Base-by-base conservation (phyloP, 1,140 invertebrate genomes). In the Whitmania pigra region DNA sequence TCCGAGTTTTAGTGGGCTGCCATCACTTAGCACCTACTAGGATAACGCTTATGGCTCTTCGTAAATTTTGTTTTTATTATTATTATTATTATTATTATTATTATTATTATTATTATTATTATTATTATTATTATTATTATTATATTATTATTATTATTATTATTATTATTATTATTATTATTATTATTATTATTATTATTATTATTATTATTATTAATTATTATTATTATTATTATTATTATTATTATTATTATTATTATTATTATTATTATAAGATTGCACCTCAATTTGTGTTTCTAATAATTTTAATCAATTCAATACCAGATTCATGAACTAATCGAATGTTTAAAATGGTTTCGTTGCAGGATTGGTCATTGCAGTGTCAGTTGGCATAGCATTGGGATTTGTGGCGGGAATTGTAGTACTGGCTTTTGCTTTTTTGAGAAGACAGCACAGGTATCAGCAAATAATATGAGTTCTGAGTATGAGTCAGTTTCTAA, bases 351-450 rank as follows among this genome's bases (percentile, higher is more conserved):
- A 1, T 63, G 22, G 7, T 63, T 57, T 57, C 5, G 11, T 49
- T 27, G 18, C 49, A 70, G 69, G 69, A 22, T 27, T 70, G 69
- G 53, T 70, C 17, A 29, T 70, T 13, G 69, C 69, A 20, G 49
- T 70, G 11, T 70, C 69, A 0, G 49, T 53, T 13, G 69, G 69
- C 13, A n/a, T 70, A 20, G 69, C 49, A 25, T 49, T 70, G 31
- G 69, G 69, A 25, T 70, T 70, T 49, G 27, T 70, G 31, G 49
- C 69, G 11, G 69, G 69, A 70, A 49, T 70, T 17, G 25, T 49
- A 36, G 49, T 70, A 49, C 29, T 70, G 69, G 20, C 49, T 18
- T 70, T 70, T 70, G 69, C 25, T 49, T 70, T 53, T 53, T 49
- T 70, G 25, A 43, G 49, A 25, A 36, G 69, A n/a, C 69, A 70